Base-by-base conservation (phyloP, 2,113 vertebrate genomes). In the Chauna torquata region DNA sequence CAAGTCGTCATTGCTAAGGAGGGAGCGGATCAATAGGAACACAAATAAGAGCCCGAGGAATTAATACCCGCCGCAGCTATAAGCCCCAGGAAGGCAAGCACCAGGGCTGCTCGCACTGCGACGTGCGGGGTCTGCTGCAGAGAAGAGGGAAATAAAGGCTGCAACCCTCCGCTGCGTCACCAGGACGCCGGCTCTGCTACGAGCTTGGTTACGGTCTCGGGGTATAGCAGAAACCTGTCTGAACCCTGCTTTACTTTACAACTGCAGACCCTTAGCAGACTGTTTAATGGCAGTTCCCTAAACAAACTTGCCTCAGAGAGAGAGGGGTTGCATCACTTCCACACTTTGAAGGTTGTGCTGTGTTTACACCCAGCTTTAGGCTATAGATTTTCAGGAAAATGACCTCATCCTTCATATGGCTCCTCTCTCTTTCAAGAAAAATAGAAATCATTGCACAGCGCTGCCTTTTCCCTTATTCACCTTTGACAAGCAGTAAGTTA, bases 101-200 rank as follows among this genome's bases (percentile, higher is more conserved):
- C 27, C 11, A 75, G 59, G 55, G 52, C 16, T 5, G 6, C 34
- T 61, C 9, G 44, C 61, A 49, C 11, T 40, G 75, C 10, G 18
- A 38, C 1, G 2, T 49, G 22, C 0, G 0, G 30, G 52, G 54
- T 55, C 30, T 32, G 30, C 30, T 34, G 30, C 52, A 44, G 30
- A 75, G 38, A 25, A 24, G 19, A 28, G 50, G 62, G 27, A 17
- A 28, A 55, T 23, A 5, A 49, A 34, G 6, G 42, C 12, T 83
- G 42, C 25, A 52, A 17, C 28, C 19, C 66, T 79, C 32, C 62
- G 16, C 68, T 49, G 27, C 12, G 9, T 17, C 36, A 54, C 22
- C 58, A 64, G 75, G 49, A 70, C 75, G 66, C n/a, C 52, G 16
- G 17, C 38, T 44, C 36, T 44, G 52, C 36, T 13, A 7, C 2